Evolutionary conservation across 2,113 vertebrate genomes (phyloP).

Genomic region (Bucco capensis): DNA sequence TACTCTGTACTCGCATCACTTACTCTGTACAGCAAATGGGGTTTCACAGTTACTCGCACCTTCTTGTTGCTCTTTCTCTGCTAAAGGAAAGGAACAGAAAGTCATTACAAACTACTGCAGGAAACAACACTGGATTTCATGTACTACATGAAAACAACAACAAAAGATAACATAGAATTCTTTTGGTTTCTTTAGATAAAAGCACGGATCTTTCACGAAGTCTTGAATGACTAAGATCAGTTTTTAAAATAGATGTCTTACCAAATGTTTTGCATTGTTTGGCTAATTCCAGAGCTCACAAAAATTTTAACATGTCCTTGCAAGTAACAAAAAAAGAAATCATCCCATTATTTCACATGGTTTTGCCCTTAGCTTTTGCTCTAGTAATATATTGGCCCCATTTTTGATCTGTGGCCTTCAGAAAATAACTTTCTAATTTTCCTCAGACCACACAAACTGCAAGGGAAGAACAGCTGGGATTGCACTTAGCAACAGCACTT

Average conservation of each 20-base stretch:
- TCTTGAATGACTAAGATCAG: not conserved
- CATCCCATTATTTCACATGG: not conserved
- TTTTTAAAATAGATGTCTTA: not conserved
- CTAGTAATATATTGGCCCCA: not conserved
- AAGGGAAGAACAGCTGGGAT: not conserved
- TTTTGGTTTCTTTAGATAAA: not conserved
- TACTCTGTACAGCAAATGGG: constrained; percentile 93
- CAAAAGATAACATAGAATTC: not conserved
- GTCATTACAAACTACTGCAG: not conserved
- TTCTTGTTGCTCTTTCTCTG: constrained; percentile 91
- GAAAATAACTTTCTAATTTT: not conserved
- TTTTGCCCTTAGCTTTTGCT: not conserved
- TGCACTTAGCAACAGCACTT: not conserved
- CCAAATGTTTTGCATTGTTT: not conserved
- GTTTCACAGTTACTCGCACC: constrained; percentile 95
- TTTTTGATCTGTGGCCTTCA: not conserved
- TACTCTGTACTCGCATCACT: constrained; percentile 41
- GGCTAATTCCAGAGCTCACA: not conserved
- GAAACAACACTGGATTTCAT: not conserved
- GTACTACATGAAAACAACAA: not conserved
- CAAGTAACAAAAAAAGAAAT: not conserved
- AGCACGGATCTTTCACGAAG: not conserved
- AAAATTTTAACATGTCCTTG: not conserved
- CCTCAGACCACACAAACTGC: not conserved
- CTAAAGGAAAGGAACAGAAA: constrained; percentile 65